These are phyloP conservation scores for Cynocephalus volans DNA, from an alignment of 2,113 vertebrate genomes.

Conservation along the genomic window DNA sequence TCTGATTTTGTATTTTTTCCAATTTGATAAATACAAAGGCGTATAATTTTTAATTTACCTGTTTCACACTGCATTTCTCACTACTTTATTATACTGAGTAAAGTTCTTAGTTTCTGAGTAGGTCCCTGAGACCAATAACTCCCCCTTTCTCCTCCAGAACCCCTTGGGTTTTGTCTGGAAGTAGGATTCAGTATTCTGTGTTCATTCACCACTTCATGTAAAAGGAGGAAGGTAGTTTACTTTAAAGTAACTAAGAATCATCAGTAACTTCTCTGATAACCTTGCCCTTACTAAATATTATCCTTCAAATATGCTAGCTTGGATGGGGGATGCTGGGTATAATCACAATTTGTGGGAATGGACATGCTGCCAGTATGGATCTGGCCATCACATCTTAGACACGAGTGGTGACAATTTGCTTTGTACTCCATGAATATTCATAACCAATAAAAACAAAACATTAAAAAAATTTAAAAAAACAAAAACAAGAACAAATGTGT, in stretches of 20 bases:
- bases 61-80: neutral
- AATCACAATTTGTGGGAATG: no score
- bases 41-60: neutral
- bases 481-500: no score
- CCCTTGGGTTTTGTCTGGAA: neutral
- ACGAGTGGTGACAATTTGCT: no score
- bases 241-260: neutral
- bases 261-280: neutral
- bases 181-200: rapidly evolving
- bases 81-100: neutral
- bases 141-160: rapidly evolving
- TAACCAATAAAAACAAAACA: no score
- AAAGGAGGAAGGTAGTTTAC: neutral
- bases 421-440: no score
- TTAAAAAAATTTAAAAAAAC: no score
- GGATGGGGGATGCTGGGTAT: no score
- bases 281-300: neutral
- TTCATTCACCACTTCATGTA: neutral
- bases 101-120: neutral
- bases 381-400: no score
- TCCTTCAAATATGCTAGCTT: neutral
- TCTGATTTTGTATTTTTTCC: neutral
- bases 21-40: neutral
- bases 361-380: no score
- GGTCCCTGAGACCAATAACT: neutral